Conservation (phyloP, 2,888 invertebrate species). For the Orthosia gracilis region DNA sequence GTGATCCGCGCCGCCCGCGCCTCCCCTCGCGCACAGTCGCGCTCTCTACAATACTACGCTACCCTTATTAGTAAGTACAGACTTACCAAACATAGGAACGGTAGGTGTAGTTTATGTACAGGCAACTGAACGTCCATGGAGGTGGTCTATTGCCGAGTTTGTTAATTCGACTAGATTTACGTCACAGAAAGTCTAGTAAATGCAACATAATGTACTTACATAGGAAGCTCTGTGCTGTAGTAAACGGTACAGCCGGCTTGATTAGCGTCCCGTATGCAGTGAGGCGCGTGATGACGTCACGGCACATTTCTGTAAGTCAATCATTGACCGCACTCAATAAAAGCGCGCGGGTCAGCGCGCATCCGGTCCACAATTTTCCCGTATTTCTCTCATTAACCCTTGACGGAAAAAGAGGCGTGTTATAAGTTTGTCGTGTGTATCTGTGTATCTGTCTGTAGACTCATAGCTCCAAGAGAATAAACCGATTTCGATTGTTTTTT, state of each 20-base stretch:
- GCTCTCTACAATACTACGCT: not conserved
- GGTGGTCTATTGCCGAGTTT: too few relatives aligned
- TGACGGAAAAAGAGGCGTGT: too few relatives aligned
- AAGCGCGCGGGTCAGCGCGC: conserved; percentile 1
- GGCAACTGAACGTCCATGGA: too few relatives aligned
- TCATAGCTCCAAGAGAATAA: too few relatives aligned
- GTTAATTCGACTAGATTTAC: too few relatives aligned
- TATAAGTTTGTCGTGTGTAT: too few relatives aligned
- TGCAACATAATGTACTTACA: not conserved
- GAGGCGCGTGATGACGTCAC: not conserved
- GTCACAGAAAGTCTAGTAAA: too few relatives aligned
- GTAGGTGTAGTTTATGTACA: not conserved
- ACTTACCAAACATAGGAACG: not conserved
- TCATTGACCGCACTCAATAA: conserved; percentile 29
- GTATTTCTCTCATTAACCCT: conserved; percentile 5
- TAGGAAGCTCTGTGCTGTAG: not conserved
- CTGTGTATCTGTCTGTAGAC: too few relatives aligned
- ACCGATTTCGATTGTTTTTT: too few relatives aligned
- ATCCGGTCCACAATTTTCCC: conserved; percentile 14
- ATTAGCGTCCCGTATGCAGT: not conserved
- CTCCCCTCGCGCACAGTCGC: not conserved
- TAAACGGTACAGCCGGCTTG: not conserved
- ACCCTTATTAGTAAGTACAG: not conserved
- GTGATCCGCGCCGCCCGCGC: conserved; percentile 17
- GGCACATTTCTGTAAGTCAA: conserved; percentile 23